Evolutionary conservation across 2,888 invertebrate genomes (phyloP).

Genomic region (Caenorhabditis sp.): DNA sequence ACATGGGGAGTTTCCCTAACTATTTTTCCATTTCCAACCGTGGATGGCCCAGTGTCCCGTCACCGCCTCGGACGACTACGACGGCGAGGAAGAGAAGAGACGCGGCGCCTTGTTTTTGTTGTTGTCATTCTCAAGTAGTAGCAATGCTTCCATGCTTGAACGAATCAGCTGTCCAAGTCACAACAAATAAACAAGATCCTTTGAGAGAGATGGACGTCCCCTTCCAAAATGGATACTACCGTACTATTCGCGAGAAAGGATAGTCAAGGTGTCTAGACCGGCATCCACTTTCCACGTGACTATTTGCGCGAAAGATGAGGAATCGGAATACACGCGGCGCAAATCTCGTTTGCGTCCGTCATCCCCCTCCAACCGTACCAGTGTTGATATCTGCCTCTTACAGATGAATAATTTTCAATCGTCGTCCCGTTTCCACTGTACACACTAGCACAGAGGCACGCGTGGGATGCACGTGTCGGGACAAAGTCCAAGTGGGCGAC

Average conservation of each 20-base stretch:
- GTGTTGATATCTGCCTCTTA: slow-evolving; percentile 29
- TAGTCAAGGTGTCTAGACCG: slow-evolving; percentile 43
- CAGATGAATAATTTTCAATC: slow-evolving; percentile 44
- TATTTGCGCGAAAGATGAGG: slow-evolving; percentile 21
- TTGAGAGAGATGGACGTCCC: slow-evolving; percentile 3
- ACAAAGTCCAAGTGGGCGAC: slow-evolving; percentile 56
- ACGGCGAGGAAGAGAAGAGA: slow-evolving; percentile 3
- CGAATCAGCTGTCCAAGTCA: slow-evolving; percentile 54
- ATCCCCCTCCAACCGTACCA: slow-evolving; percentile 25
- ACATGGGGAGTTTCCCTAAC: slow-evolving; percentile 9
- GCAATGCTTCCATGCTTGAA: slow-evolving; percentile 53
- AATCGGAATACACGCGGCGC: slow-evolving; percentile 22
- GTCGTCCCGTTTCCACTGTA: slow-evolving; percentile 35
- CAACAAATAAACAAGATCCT: slow-evolving; percentile 50
- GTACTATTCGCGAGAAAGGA: slow-evolving; percentile 16
- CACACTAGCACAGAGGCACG: slow-evolving; percentile 22
- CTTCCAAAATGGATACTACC: slow-evolving; percentile 1
- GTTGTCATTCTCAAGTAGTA: slow-evolving; percentile 56
- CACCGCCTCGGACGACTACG: slow-evolving; percentile 34
- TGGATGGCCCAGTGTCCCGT: slow-evolving; percentile 9
- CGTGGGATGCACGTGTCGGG: slow-evolving; percentile 59
- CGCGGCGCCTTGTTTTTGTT: slow-evolving; percentile 52
- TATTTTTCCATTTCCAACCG: slow-evolving; percentile 7
- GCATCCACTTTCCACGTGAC: slow-evolving; percentile 50
- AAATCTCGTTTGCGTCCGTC: slow-evolving; percentile 38